phyloP scores from a whole-genome alignment of 2,888 invertebrate genomes.

The Herminia tarsipennalis region DNA sequence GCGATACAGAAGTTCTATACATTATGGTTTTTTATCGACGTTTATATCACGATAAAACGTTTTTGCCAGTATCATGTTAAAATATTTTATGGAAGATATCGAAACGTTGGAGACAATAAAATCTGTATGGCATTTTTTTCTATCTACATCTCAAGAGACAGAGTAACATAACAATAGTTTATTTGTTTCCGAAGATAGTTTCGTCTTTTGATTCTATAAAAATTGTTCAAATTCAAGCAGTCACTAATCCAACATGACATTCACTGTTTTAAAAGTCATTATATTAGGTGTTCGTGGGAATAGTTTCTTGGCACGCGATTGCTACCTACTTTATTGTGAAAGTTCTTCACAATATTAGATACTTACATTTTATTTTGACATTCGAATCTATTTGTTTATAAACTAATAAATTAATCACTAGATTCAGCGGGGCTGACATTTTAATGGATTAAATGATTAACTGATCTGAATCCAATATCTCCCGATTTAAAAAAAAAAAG shows the following conservation, averaged over 20 bases:
- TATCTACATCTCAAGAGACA: constrained; percentile 2
- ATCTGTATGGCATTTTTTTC: constrained; percentile 1
- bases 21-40: constrained; percentile 31
- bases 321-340: constrained; percentile 50
- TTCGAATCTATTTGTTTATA: too few relatives aligned
- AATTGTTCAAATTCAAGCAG: constrained; percentile 25
- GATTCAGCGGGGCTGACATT: too few relatives aligned
- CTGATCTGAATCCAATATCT: too few relatives aligned
- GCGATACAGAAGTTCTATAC: constrained; percentile 29
- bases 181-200: constrained; percentile 6
- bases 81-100: constrained; percentile 9
- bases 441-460: too few relatives aligned
- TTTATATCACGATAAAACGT: constrained; percentile 21
- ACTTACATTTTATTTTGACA: constrained; percentile 9
- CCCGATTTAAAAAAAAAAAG: too few relatives aligned
- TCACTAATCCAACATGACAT: constrained; percentile 29
- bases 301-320: constrained; percentile 56
- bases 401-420: too few relatives aligned
- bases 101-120: constrained; percentile 19
- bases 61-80: constrained; percentile 9
- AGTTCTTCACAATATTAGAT: constrained; percentile 43
- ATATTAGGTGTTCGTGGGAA: constrained; percentile 48
- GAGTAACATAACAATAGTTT: too few relatives aligned
- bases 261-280: constrained; percentile 30
- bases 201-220: constrained; percentile 23